phyloP scores from a whole-genome alignment of 2,888 invertebrate species.

The Leptopilina myrica region DNA sequence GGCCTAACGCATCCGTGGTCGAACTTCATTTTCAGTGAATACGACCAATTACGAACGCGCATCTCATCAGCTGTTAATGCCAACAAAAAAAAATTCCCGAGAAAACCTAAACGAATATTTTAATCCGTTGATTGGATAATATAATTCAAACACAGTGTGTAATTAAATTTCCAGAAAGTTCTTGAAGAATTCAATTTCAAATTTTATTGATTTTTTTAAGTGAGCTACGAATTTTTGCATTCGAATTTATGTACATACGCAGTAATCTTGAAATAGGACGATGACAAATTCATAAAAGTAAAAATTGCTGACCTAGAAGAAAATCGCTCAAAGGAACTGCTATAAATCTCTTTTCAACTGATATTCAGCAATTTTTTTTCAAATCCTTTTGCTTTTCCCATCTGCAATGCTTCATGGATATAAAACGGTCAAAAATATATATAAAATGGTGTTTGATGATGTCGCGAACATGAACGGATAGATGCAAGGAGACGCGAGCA shows the following conservation, averaged over 20 bases:
- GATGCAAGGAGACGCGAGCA: constrained; percentile 44
- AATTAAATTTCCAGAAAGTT: too few relatives aligned
- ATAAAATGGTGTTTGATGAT: neutral
- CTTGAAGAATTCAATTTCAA: too few relatives aligned
- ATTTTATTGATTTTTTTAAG: too few relatives aligned
- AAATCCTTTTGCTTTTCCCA: neutral
- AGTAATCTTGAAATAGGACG: neutral
- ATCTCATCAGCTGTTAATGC: constrained; percentile 1
- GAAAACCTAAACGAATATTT: neutral
- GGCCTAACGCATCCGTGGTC: constrained; percentile 21
- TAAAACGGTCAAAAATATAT: neutral
- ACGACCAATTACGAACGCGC: constrained; percentile 12
- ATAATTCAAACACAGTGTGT: too few relatives aligned
- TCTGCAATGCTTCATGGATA: neutral
- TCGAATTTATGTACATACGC: too few relatives aligned
- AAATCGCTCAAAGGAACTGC: constrained; percentile 19
- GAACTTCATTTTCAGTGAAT: constrained; percentile 22
- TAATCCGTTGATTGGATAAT: too few relatives aligned
- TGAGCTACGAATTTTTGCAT: too few relatives aligned
- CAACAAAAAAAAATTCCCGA: neutral
- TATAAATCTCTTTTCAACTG: constrained; percentile 3
- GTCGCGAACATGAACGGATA: constrained; percentile 37
- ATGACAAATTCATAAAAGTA: neutral
- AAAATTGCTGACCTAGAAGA: constrained; percentile 10
- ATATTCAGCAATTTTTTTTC: neutral